These are phyloP conservation scores for Dipus sagitta DNA, from an alignment of 2,797 vertebrate genomes.

Conservation along the genomic window DNA sequence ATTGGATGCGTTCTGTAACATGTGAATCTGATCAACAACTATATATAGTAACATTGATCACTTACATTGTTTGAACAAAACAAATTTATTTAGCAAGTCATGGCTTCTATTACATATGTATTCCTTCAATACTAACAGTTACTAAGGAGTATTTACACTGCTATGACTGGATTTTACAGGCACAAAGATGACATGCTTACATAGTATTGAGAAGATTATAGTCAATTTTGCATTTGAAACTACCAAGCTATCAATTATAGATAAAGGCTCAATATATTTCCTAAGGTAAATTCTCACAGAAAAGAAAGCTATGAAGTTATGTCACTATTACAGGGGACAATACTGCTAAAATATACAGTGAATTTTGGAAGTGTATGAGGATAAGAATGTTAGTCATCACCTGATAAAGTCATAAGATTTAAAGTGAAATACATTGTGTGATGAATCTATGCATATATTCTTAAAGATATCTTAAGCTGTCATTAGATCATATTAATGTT, in stretches of 20 bases:
- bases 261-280: constrained; percentile 45
- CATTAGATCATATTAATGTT: constrained; percentile 65
- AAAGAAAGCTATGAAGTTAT: constrained; percentile 36
- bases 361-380: constrained; percentile 56
- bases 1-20: neutral
- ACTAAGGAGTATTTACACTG: neutral
- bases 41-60: neutral
- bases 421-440: constrained; percentile 23
- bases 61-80: constrained; percentile 13
- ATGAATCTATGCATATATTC: constrained; percentile 46
- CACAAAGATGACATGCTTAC: neutral
- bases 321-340: neutral
- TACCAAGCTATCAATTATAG: constrained; percentile 12
- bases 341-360: constrained; percentile 30
- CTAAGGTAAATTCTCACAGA: constrained; percentile 26
- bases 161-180: neutral
- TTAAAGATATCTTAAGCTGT: constrained; percentile 62
- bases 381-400: constrained; percentile 5
- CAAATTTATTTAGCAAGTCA: constrained; percentile 34
- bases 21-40: neutral
- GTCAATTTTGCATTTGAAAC: constrained; percentile 60
- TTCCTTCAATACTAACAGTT: neutral
- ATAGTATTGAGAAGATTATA: constrained; percentile 2
- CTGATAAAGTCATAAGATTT: constrained; percentile 44
- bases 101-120: neutral